Percentiles rank a stretch among this genome's conserved stretches.
Evolutionary conservation across 1,140 invertebrate species (phyloP).

Genomic region (Drosophila gunungcola): DNA sequence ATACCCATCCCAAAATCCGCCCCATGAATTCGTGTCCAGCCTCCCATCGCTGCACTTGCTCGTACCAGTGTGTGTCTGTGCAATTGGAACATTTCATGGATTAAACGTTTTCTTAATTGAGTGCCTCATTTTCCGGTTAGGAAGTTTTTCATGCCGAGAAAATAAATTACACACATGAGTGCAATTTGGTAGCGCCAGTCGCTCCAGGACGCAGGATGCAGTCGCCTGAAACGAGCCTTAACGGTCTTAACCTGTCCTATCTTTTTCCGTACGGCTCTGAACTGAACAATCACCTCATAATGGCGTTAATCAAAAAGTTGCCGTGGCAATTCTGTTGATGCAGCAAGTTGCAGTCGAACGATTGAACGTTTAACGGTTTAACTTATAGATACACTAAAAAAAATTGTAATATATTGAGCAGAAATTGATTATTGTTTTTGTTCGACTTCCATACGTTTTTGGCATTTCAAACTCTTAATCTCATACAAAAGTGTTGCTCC

Average conservation of each 20-base stretch:
- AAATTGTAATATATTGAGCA: no score
- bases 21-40: constrained; percentile 17
- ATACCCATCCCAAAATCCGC: background rate
- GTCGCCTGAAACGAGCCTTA: constrained; percentile 25
- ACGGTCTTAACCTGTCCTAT: constrained; percentile 61
- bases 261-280: constrained; percentile 38
- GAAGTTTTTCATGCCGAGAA: constrained; percentile 82
- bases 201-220: constrained; percentile 43
- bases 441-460: no score
- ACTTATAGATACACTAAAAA: constrained; percentile 16
- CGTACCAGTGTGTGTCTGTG: constrained; percentile 30
- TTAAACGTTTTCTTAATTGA: constrained; percentile 83
- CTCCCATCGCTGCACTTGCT: constrained; percentile 11
- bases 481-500: no score
- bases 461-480: no score
- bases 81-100: constrained; percentile 78
- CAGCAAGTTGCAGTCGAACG: constrained; percentile 52
- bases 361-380: constrained; percentile 66
- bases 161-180: constrained; percentile 84
- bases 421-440: no score
- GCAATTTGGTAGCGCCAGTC: constrained; percentile 63
- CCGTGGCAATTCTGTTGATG: constrained; percentile 53
- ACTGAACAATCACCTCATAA: constrained; percentile 82
- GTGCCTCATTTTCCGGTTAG: constrained; percentile 83
- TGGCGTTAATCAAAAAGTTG: constrained; percentile 83